These are phyloP conservation scores for Drosophila eohydei DNA, from an alignment of 2,888 invertebrate genomes.

Conservation along the genomic window DNA sequence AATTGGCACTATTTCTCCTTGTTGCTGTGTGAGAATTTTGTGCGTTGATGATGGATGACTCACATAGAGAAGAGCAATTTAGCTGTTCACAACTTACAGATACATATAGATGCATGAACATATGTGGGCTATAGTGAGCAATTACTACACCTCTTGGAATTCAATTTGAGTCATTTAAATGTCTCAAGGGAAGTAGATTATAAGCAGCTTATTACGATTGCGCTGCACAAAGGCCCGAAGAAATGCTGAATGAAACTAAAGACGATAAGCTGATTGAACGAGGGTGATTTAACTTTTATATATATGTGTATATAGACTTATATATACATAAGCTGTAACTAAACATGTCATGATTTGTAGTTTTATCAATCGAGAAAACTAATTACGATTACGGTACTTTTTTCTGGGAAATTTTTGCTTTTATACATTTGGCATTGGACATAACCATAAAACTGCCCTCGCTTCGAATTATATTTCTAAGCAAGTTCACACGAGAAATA, in stretches of 20 bases:
- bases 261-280: constrained; percentile 21
- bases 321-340: background rate
- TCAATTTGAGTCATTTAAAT: constrained; percentile 24
- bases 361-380: background rate
- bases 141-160: constrained; percentile 14
- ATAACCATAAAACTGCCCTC: background rate
- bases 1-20: constrained; percentile 11
- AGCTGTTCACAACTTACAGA: constrained; percentile 3
- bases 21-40: constrained; percentile 15
- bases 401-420: background rate
- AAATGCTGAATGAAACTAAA: constrained; percentile 6
- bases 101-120: background rate
- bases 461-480: background rate
- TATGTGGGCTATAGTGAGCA: background rate
- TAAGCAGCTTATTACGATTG: constrained; percentile 2
- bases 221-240: background rate
- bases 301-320: background rate
- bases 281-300: background rate
- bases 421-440: too few species aligned
- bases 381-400: background rate
- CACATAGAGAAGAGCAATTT: constrained; percentile 22
- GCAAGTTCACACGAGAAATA: background rate
- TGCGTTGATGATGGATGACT: constrained; percentile 35
- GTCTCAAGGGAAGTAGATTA: constrained; percentile 2
- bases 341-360: background rate